These are phyloP conservation scores for Zosterops borbonicus DNA, from an alignment of 2,113 vertebrate genomes.

Conservation along the genomic window DNA sequence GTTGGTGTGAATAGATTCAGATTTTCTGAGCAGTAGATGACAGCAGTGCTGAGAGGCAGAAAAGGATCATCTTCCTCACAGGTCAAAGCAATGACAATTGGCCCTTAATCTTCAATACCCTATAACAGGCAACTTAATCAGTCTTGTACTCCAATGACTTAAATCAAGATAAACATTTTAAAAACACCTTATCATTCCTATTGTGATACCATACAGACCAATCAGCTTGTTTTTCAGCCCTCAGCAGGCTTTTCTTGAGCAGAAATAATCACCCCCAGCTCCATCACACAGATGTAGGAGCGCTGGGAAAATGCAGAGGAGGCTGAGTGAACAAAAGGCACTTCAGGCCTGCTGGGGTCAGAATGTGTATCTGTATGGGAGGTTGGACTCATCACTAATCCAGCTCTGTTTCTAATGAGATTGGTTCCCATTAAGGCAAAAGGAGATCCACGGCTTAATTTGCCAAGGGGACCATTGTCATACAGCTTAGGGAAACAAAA, in stretches of 20 bases:
- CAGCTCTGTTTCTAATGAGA: constrained; percentile 58
- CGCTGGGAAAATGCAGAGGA: constrained; percentile 8
- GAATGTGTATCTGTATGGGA: not conserved
- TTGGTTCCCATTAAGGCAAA: constrained; percentile 43
- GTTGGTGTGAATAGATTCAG: not conserved
- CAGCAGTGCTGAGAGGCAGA: not conserved
- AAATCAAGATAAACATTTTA: not conserved
- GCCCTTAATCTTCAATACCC: not conserved
- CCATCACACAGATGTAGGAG: not conserved
- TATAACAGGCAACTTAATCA: not conserved
- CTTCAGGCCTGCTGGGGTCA: constrained; percentile 40
- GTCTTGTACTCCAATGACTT: not conserved
- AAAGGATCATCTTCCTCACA: not conserved
- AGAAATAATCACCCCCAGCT: not conserved
- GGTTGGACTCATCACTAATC: constrained; percentile 29
- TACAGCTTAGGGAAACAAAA: constrained; percentile 13
- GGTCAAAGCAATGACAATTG: not conserved
- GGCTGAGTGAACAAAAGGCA: constrained; percentile 36
- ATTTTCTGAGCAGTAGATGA: not conserved
- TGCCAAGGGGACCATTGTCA: constrained; percentile 25
- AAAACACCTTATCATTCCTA: not conserved
- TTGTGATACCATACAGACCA: not conserved
- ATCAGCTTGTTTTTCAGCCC: not conserved
- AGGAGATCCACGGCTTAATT: constrained; percentile 17
- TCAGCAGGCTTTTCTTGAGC: not conserved